Base-by-base conservation (phyloP, 2,888 invertebrate genomes). In the Dichetophora obliterata region DNA sequence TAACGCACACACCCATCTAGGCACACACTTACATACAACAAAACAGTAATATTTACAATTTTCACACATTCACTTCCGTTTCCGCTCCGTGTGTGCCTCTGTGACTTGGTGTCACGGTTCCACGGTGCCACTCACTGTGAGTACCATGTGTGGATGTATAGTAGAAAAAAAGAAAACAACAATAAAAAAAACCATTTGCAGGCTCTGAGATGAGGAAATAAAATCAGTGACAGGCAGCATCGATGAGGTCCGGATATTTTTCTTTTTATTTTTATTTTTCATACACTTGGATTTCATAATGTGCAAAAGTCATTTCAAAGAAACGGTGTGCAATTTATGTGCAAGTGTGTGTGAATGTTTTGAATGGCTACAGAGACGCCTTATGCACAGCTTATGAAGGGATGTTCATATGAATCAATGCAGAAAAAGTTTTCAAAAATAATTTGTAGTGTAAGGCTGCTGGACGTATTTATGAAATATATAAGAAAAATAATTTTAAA, bases 31-130 rank as follows among this genome's bases (percentile, higher is more conserved):
- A n/a, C n/a, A n/a, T n/a, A n/a, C 59, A 59, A 27, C 37, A 37
- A 31, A 37, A 43, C 19, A 43, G 43, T 34, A 43, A n/a, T 54
- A 70, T 70, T 70, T 19, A 54, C 70, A 31, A 70, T 70, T 70
- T 54, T 70, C 70, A 57, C 70, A 70, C 70, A 31, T 70, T 14
- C 31, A 34, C 54, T 27, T 70, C 70, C 70, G 70, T 70, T 70
- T 70, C 70, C 54, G 66, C 43, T 11, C 31, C 22, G 14, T 14
- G 24, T 27, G 24, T 27, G 27, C 57, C 57, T 11, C 57, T 59
- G 57, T 11, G 57, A 5, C 4, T 22, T 24, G 19, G 57, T 24
- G 27, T 6, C 24, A 9, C 2, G 8, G 54, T 22, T 19, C 19
- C 24, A 9, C 2, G 8, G 54, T 22, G 54, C 54, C 22, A 19